Percentiles rank a stretch among this genome's conserved stretches.
phyloP scores from a whole-genome alignment of 2,113 vertebrate species.

The Saccopteryx leptura region DNA sequence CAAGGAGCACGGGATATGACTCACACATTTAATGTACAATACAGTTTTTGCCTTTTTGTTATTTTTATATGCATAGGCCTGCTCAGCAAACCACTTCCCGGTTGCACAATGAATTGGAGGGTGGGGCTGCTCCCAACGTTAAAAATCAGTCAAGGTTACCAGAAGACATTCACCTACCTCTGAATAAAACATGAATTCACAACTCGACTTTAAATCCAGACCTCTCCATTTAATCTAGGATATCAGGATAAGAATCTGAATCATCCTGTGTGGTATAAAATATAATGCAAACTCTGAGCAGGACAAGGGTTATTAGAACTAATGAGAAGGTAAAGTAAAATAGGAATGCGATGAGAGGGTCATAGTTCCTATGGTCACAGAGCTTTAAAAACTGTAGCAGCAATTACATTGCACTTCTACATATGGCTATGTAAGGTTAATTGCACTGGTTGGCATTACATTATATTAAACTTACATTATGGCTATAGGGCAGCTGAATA shows the following conservation, averaged over 20 bases:
- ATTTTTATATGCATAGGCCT: conserved; percentile 73
- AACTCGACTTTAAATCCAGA: conserved; percentile 19
- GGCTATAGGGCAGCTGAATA: not conserved
- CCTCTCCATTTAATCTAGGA: conserved; percentile 7
- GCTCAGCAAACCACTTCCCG: conserved; percentile 88
- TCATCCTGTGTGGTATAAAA: not conserved
- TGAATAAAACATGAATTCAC: conserved; percentile 53
- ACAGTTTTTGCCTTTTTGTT: conserved; percentile 79
- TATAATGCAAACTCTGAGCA: conserved; percentile 42
- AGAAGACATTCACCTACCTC: conserved; percentile 84
- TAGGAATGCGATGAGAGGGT: not conserved
- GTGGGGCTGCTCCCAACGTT: conserved; percentile 78
- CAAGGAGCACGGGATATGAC: conserved; percentile 83
- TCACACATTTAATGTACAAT: conserved; percentile 82
- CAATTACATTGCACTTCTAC: not conserved
- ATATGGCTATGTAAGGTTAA: conserved; percentile 31
- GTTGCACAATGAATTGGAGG: conserved; percentile 82
- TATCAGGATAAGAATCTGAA: conserved; percentile 37
- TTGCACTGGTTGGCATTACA: not conserved
- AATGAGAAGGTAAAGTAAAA: conserved; percentile 57
- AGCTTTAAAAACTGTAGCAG: not conserved
- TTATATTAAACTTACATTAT: conserved; percentile 15
- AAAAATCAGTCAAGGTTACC: conserved; percentile 86
- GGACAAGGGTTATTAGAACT: not conserved
- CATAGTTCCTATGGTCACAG: not conserved